phyloP scores from a whole-genome alignment of 2,888 invertebrate species.

The Koerneria pararmatus region DNA sequence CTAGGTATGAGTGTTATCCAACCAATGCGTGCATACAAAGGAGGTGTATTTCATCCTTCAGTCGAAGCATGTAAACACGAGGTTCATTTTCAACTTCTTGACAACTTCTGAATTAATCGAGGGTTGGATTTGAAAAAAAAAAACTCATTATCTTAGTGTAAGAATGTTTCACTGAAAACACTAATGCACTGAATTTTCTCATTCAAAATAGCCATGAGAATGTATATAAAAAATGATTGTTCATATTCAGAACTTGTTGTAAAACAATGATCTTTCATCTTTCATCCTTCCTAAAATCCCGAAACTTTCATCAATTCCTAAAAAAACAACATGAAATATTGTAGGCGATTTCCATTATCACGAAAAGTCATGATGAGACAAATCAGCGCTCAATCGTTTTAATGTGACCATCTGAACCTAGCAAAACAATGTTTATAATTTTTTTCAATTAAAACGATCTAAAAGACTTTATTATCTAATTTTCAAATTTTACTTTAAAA shows the following conservation, averaged over 20 bases:
- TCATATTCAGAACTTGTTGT: neutral
- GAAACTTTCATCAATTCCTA: too few relatives aligned
- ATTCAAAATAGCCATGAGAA: too few relatives aligned
- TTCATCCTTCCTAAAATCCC: neutral
- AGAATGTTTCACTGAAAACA: too few relatives aligned
- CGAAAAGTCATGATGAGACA: neutral
- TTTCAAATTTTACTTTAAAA: too few relatives aligned
- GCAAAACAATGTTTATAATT: neutral
- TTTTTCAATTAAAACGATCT: too few relatives aligned
- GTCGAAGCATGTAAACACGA: slow-evolving; percentile 59
- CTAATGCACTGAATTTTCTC: too few relatives aligned
- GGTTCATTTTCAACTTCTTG: slow-evolving; percentile 47
- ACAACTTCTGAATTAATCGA: neutral
- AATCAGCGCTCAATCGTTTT: neutral
- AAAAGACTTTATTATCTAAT: too few relatives aligned
- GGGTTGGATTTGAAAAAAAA: too few relatives aligned
- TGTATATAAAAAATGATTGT: too few relatives aligned
- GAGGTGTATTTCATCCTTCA: slow-evolving; percentile 52
- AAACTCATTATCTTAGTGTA: too few relatives aligned
- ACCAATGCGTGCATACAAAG: slow-evolving; percentile 54
- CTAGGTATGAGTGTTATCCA: slow-evolving; percentile 50
- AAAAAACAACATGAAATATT: too few relatives aligned
- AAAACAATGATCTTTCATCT: slow-evolving; percentile 1
- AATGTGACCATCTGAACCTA: neutral
- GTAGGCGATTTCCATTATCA: too few relatives aligned